Base-by-base conservation (phyloP, 2,797 vertebrate genomes). In the Chaunax sp. region DNA sequence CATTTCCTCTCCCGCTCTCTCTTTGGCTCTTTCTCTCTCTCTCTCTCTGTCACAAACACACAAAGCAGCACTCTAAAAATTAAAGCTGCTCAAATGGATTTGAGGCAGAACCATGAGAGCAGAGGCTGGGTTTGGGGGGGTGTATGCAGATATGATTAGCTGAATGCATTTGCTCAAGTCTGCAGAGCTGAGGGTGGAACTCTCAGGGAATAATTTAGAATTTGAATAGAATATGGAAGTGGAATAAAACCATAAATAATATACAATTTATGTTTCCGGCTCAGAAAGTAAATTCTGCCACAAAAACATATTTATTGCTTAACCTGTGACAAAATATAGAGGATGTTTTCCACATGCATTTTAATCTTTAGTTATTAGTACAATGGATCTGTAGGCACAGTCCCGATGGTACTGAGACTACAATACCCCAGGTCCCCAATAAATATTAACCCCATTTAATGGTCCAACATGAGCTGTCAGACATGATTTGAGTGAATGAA, bases 11-110 rank as follows among this genome's bases (percentile, higher is more conserved):
- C 16, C 28, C 20, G 20, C 4, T 8, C 19, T 40, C 15, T n/a
- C 13, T n/a, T n/a, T n/a, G n/a, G n/a, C n/a, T n/a, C 49, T 26
- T 7, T 41, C 9, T 12, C 44, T 41, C 18, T n/a, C 12, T 8
- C 18, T n/a, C 2, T 2, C 5, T 3, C 4, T 2, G 28, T 6
- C 28, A 30, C 28, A 5, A 22, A 38, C 25, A 13, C 52, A 40
- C 41, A 38, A 79, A 82, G 77, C 64, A 60, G 76, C 82, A 85
- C 83, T 79, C 78, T 73, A 71, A 81, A 88, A 87, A 84, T 87
- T 78, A 86, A 90, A 89, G 79, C 85, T 83, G 73, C 85, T 88
- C 72, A 89, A 90, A 89, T 86, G 86, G 89, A 92, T 90, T 90
- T 88, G 75, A 83, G 75, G 87, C 85, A 83, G 77, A 90, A 85